Base-by-base conservation (phyloP, 2,888 invertebrate genomes). In the Kuschelorhynchus macadamiae region DNA sequence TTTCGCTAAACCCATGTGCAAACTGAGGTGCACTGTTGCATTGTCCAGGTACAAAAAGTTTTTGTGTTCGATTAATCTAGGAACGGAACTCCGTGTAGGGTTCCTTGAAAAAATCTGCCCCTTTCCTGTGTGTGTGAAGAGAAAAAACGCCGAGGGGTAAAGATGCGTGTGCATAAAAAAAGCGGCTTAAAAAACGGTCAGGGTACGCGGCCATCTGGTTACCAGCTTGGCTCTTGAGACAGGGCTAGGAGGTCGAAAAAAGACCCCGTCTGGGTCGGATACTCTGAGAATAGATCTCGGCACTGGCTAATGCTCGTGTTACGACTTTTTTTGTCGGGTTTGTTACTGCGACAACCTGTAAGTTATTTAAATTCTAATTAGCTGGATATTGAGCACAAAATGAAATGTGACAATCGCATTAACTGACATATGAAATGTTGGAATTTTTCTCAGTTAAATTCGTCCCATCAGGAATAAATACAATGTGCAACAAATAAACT, bases 91-190 rank as follows among this genome's bases (percentile, higher is more conserved):
- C 78, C 74, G 81, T 78, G 80, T 82, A 81, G 82, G 82, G 83
- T 83, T 82, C 81, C 81, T 81, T 79, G 73, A 83, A 82, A 83
- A 83, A 83, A 83, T 82, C 83, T 83, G 82, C 84, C 84, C 83
- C 82, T 83, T 83, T 83, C 82, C 82, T 72, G 78, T 77, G 75
- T 70, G 71, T 74, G 74, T 62, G 62, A 68, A 68, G 39, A 71
- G 73, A 75, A 73, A 80, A 80, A 80, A 81, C 77, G 76, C 74
- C 75, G 76, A 78, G 78, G 78, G 76, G 76, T 77, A 76, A 74
- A 75, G 73, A 76, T 71, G 67, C 67, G 71, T 77, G 78, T 78
- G 81, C 81, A 82, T 83, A 82, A 83, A 83, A 83, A 82, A 81
- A 72, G 70, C 76, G 75, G 83, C 82, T 83, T 83, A 83, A 83